phyloP scores from a whole-genome alignment of 92 coral and sea anemone genomes.

The Porites rus region DNA sequence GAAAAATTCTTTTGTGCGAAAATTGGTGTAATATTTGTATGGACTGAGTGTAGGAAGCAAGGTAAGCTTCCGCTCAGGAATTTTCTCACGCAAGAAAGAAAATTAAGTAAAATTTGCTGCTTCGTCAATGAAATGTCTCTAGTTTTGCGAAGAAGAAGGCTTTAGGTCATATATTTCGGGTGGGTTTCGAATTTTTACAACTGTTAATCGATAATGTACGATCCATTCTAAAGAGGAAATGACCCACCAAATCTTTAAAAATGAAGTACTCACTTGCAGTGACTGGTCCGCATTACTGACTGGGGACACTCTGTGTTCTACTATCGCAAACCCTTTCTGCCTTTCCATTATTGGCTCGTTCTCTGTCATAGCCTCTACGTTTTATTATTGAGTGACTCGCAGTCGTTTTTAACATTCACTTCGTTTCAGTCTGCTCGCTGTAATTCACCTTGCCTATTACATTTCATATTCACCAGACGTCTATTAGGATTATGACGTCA shows the following conservation, averaged over 20 bases:
- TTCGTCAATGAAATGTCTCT: no score
- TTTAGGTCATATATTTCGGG: no score
- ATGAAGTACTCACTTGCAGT: not conserved
- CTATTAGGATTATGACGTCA: constrained; percentile 44
- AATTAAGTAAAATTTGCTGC: no score
- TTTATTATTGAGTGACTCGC: not conserved
- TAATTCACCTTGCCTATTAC: not conserved
- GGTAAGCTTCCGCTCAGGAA: no score
- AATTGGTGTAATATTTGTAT: no score
- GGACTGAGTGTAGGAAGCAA: no score
- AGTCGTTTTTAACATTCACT: not conserved
- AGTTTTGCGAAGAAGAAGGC: no score
- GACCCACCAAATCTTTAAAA: not conserved
- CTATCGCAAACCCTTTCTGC: constrained; percentile 7
- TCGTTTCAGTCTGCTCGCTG: not conserved
- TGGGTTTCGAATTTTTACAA: no score
- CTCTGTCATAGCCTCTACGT: not conserved
- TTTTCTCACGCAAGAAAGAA: no score
- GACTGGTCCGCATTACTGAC: constrained; percentile 8
- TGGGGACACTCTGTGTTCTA: constrained; percentile 23
- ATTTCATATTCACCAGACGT: not conserved
- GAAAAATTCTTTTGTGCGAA: no score
- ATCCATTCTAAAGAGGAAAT: no score
- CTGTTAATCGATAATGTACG: no score
- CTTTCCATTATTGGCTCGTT: not conserved